A percentile compares a stretch with the other conserved stretches of the same genome.
Conservation (phyloP, 2,113 vertebrate species). For the Microcebus ravelobensis region DNA sequence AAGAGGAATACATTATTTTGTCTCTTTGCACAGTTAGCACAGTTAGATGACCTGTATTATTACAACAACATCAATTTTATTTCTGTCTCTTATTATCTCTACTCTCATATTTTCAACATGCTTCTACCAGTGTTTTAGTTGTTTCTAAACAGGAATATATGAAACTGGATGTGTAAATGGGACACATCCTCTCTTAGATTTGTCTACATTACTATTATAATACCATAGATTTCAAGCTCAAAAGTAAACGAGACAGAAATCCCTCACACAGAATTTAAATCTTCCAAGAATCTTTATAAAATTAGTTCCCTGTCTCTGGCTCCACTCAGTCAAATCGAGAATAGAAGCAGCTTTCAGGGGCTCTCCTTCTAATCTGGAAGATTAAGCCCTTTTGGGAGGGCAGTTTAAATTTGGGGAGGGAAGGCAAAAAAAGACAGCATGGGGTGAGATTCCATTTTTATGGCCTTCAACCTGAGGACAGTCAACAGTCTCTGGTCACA, state of each 20-base stretch:
- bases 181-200: neutral
- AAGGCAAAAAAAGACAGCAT: neutral
- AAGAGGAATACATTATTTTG: neutral
- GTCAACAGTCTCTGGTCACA: neutral
- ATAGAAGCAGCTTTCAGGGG: neutral
- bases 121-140: neutral
- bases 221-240: neutral
- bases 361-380: neutral
- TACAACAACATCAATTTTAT: neutral
- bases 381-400: neutral
- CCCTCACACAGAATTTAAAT: neutral
- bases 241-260: neutral
- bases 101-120: neutral
- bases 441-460: neutral
- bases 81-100: neutral
- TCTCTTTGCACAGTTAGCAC: neutral
- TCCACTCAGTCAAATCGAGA: neutral
- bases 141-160: neutral
- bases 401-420: neutral
- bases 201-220: neutral
- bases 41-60: neutral
- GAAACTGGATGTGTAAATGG: neutral
- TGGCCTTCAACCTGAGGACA: neutral
- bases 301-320: neutral
- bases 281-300: neutral